phyloP scores from a whole-genome alignment of 2,113 vertebrate genomes.

The Pampusana beccarii region DNA sequence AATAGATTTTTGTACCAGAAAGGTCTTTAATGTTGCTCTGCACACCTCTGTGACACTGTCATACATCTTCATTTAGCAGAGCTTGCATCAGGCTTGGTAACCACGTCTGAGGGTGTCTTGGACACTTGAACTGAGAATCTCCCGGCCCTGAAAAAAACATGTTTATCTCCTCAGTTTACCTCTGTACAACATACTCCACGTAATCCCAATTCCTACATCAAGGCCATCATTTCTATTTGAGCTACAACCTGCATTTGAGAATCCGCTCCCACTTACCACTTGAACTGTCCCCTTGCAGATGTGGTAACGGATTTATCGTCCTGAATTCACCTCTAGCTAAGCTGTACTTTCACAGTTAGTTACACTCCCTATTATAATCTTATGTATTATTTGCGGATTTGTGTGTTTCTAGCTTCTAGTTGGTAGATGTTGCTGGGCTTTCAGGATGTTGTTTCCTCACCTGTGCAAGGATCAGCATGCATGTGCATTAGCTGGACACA shows the following conservation, averaged over 20 bases:
- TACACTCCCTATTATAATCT: neutral
- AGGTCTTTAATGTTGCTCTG: neutral
- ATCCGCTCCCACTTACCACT: neutral
- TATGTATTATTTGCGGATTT: neutral
- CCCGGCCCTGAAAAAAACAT: neutral
- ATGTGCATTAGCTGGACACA: neutral
- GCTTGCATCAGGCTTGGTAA: neutral
- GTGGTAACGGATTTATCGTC: neutral
- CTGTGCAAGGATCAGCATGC: neutral
- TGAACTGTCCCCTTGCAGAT: neutral
- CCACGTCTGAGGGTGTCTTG: neutral
- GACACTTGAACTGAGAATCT: neutral
- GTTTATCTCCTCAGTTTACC: neutral
- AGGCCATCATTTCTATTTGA: neutral
- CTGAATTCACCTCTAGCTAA: neutral
- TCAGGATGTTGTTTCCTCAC: neutral
- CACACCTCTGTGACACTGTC: neutral
- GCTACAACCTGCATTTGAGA: neutral
- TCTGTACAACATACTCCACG: neutral
- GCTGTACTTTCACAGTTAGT: accelerated
- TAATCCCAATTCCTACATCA: neutral
- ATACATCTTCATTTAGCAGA: neutral
- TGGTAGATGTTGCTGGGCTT: neutral
- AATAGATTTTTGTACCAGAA: neutral
- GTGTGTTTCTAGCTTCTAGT: neutral